These are phyloP conservation scores for Nymphalis c-album DNA, from an alignment of 2,888 invertebrate species.

Conservation along the genomic window DNA sequence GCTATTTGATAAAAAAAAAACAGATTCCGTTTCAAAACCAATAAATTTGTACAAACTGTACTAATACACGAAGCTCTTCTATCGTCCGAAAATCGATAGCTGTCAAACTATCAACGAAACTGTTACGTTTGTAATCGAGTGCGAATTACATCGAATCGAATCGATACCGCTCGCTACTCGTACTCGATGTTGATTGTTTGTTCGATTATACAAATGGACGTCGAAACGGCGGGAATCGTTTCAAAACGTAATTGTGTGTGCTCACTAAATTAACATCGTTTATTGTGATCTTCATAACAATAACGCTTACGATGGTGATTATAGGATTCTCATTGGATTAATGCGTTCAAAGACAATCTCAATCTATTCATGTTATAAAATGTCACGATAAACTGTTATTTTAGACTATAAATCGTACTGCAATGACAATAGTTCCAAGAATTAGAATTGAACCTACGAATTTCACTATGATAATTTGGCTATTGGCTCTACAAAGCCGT, in stretches of 20 bases:
- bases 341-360: not conserved
- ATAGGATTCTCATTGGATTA: not conserved
- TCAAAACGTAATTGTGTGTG: slow-evolving; percentile 4
- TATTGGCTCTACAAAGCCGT: too few species aligned
- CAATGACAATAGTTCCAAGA: too few species aligned
- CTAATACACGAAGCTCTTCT: not conserved
- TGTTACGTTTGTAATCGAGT: slow-evolving; percentile 11
- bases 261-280: slow-evolving; percentile 6
- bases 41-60: not conserved
- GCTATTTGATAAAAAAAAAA: not conserved
- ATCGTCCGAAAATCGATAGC: slow-evolving; percentile 3
- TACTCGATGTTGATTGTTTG: slow-evolving; percentile 14
- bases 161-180: slow-evolving; percentile 8
- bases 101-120: slow-evolving; percentile 8
- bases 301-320: not conserved
- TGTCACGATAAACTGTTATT: too few species aligned
- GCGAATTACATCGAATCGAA: slow-evolving; percentile 13
- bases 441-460: too few species aligned
- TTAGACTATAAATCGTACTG: too few species aligned
- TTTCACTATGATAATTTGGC: too few species aligned
- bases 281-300: slow-evolving; percentile 2
- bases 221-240: slow-evolving; percentile 3
- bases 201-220: slow-evolving; percentile 19
- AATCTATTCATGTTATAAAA: not conserved
- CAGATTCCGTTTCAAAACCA: not conserved